Percentiles rank a stretch among this genome's conserved stretches.
Evolutionary conservation across 2,888 invertebrate species (phyloP).

Genomic region (Ophioninae sp.): DNA sequence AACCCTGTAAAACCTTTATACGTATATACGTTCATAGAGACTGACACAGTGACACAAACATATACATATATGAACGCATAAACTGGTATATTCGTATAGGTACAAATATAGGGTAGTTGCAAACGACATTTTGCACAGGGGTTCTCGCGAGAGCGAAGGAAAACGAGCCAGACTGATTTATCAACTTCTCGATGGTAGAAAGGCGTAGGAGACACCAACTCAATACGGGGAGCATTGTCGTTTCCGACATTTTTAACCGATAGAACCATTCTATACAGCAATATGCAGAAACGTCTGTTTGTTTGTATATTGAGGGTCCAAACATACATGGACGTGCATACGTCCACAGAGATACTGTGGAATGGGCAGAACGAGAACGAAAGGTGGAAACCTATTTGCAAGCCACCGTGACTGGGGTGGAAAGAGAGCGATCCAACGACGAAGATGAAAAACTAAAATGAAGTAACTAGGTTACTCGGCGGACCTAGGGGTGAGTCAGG

Average conservation of each 20-base stretch:
- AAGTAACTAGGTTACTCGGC: conserved; percentile 71
- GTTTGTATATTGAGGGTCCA: background rate
- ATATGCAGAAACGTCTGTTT: background rate
- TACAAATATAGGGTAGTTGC: background rate
- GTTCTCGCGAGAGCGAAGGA: conserved; percentile 27
- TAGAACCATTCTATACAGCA: background rate
- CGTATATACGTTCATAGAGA: background rate
- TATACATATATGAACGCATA: background rate
- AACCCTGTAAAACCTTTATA: conserved; percentile 65
- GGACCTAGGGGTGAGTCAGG: background rate
- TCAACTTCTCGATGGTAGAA: background rate
- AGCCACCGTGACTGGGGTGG: conserved; percentile 34
- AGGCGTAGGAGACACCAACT: conserved; percentile 1
- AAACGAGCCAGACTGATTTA: conserved; percentile 31
- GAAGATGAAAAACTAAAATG: conserved; percentile 6
- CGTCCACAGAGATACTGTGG: background rate
- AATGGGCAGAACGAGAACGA: conserved; percentile 25
- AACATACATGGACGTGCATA: background rate
- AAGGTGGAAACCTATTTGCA: conserved; percentile 41
- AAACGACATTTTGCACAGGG: conserved; percentile 28
- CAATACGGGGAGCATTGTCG: too few species aligned
- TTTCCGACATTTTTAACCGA: conserved; percentile 3
- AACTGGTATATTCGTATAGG: background rate
- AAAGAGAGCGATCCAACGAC: conserved; percentile 13
- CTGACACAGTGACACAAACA: background rate